phyloP scores from a whole-genome alignment of 2,888 invertebrate genomes.

The Hydrotaea cyrtoneurina region DNA sequence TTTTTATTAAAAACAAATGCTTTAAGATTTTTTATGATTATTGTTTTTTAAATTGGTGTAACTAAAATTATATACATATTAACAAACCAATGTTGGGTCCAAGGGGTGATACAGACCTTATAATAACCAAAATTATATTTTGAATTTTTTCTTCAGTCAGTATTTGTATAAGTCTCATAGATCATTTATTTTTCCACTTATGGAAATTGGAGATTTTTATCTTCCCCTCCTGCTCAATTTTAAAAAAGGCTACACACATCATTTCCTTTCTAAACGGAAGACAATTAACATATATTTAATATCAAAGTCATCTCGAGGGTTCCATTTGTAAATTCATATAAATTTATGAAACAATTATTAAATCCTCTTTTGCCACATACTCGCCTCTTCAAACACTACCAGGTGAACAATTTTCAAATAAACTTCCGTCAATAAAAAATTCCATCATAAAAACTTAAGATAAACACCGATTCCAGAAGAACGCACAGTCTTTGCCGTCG shows the following conservation, averaged over 20 bases:
- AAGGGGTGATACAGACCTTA: too few relatives aligned
- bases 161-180: too few relatives aligned
- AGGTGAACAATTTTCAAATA: conserved; percentile 30
- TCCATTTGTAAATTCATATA: conserved; percentile 40
- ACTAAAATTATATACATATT: too few relatives aligned
- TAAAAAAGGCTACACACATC: neutral
- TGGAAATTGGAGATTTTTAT: too few relatives aligned
- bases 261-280: neutral
- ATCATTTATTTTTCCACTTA: too few relatives aligned
- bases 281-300: neutral
- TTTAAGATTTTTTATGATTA: too few relatives aligned
- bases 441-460: conserved; percentile 45
- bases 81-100: too few relatives aligned
- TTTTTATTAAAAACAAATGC: too few relatives aligned
- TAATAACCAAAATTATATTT: too few relatives aligned
- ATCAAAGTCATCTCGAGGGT: neutral
- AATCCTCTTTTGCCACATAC: neutral
- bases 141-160: too few relatives aligned
- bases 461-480: conserved; percentile 20
- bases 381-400: too few relatives aligned
- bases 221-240: neutral
- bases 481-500: neutral
- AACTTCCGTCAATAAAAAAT: conserved; percentile 48
- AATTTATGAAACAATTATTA: conserved; percentile 39
- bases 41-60: too few relatives aligned